Base-by-base conservation (phyloP, 2,888 invertebrate genomes). In the Pegoplata infirma region DNA sequence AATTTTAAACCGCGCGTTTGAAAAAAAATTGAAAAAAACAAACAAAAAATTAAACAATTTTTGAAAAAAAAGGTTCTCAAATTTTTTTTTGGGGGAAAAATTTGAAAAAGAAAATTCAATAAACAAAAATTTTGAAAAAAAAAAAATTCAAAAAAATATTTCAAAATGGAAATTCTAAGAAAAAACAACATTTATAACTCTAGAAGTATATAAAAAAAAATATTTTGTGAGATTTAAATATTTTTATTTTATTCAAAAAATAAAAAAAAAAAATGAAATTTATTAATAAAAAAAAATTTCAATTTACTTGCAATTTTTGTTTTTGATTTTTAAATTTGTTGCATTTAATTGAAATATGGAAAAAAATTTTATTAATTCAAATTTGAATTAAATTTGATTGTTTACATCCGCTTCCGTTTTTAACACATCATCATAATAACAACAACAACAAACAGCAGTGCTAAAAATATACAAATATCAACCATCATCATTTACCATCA, bases 1-100 rank as follows among this genome's bases (percentile, higher is more conserved):
- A n/a, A n/a, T n/a, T n/a, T n/a, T n/a, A 67, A 74, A 76, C 74
- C 72, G 76, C 76, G 72, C 67, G 76, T 71, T 80, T 67, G 28
- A 64, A 69, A 71, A 32, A 64, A 28, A 47, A 81, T 66, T 58
- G 67, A 40, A 56, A 67, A 67, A 47, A 63, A 69, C 64, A 77
- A 68, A 53, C 55, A 76, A 64, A 28, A 81, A 61, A 23, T 73
- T 21, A 53, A 51, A 63, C 32, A 47, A 28, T 12, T 8, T 25
- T 25, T 61, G 51, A 44, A 36, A n/a, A n/a, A n/a, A n/a, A n/a
- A n/a, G n/a, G n/a, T n/a, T n/a, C n/a, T n/a, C n/a, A n/a, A n/a
- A n/a, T n/a, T n/a, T n/a, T n/a, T n/a, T n/a, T n/a, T n/a, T n/a
- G n/a, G n/a, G n/a, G n/a, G 23, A 47, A 58, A n/a, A 59, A 53